Evolutionary conservation across 2,113 vertebrate species (phyloP).

Genomic region (Scopus umbretta): DNA sequence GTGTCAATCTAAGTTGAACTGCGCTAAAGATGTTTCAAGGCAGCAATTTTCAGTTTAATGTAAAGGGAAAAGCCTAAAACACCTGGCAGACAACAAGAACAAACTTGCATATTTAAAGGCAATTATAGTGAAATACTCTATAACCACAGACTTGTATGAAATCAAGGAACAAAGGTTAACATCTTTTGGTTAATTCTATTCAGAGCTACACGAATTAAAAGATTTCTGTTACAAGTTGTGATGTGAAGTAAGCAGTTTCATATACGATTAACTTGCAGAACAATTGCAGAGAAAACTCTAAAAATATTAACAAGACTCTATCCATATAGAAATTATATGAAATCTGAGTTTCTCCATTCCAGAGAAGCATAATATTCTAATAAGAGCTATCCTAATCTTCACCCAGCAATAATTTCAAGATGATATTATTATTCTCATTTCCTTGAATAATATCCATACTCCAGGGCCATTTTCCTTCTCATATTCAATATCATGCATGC

Average conservation of each 20-base stretch:
- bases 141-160: not conserved
- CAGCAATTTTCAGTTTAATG: not conserved
- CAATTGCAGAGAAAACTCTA: not conserved
- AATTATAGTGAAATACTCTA: not conserved
- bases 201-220: not conserved
- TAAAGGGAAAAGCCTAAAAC: not conserved
- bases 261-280: not conserved
- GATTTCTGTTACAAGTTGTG: not conserved
- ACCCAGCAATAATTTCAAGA: slow-evolving; percentile 86
- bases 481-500: slow-evolving; percentile 84
- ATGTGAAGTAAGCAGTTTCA: not conserved
- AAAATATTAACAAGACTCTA: slow-evolving; percentile 10
- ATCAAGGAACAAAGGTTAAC: not conserved
- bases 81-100: not conserved
- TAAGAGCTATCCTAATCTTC: slow-evolving; percentile 88
- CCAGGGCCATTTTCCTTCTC: slow-evolving; percentile 82
- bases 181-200: not conserved
- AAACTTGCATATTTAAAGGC: not conserved
- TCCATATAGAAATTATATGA: slow-evolving; percentile 17
- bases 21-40: not conserved
- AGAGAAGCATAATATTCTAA: slow-evolving; percentile 79
- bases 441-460: slow-evolving; percentile 94
- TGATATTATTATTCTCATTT: slow-evolving; percentile 92
- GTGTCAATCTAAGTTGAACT: not conserved
- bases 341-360: slow-evolving; percentile 26